phyloP scores from a whole-genome alignment of 2,888 invertebrate species.

The Agonum fuliginosum region DNA sequence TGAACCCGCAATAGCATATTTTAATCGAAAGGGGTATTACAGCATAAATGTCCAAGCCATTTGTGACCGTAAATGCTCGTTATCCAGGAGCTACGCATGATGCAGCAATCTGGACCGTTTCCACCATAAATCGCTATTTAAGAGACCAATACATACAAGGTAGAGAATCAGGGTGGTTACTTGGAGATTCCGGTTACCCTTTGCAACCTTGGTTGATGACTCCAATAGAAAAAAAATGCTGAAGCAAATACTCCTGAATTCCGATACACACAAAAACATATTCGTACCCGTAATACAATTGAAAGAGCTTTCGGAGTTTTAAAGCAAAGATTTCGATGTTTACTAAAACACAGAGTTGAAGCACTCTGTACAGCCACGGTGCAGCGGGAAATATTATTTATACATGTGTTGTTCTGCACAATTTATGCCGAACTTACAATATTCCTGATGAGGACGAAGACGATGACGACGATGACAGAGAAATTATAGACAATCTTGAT shows the following conservation, averaged over 20 bases:
- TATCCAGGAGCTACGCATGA: slow-evolving; percentile 53
- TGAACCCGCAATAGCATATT: slow-evolving; percentile 33
- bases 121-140: slow-evolving; percentile 7
- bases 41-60: slow-evolving; percentile 50
- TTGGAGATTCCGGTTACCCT: slow-evolving; percentile 65
- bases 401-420: slow-evolving; percentile 65
- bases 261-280: slow-evolving; percentile 62
- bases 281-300: slow-evolving; percentile 61
- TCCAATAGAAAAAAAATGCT: slow-evolving; percentile 61
- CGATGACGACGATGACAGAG: not conserved
- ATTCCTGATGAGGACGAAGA: slow-evolving; percentile 16
- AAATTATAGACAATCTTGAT: not conserved
- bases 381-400: slow-evolving; percentile 65
- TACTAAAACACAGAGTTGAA: slow-evolving; percentile 62
- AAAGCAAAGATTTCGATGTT: slow-evolving; percentile 65
- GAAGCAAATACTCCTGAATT: slow-evolving; percentile 60
- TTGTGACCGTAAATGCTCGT: slow-evolving; percentile 41
- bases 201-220: slow-evolving; percentile 65
- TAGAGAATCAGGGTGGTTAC: slow-evolving; percentile 40
- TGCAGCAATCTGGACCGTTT: slow-evolving; percentile 48
- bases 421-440: slow-evolving; percentile 58
- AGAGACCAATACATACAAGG: slow-evolving; percentile 13
- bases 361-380: slow-evolving; percentile 63
- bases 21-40: slow-evolving; percentile 50
- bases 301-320: slow-evolving; percentile 64